Base-by-base conservation (phyloP, 2,888 invertebrate species). In the Mellilla xanthometata region DNA sequence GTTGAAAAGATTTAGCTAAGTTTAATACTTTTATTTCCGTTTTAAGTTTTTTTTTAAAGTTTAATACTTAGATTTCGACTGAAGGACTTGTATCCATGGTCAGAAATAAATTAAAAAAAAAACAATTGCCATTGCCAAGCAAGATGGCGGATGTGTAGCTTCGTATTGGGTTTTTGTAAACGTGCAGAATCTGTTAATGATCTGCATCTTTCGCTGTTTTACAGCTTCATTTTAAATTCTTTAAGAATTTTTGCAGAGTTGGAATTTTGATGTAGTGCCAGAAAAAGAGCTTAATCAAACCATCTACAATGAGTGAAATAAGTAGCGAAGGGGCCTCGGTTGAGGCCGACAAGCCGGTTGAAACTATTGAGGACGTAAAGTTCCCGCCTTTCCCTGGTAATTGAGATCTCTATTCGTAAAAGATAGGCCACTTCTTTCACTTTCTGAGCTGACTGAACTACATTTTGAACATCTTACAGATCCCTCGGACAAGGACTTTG, bases 301-400 rank as follows among this genome's bases (percentile, higher is more conserved):
- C 27, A 8, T 32, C 12, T 33, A 42, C 10, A 42, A 85, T 84
- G 85, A 83, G 76, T 61, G 83, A 82, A 65, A 72, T 62, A 60
- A 65, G 66, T 58, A 73, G 56, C 56, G 77, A 76, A 51, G 69
- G 65, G 51, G 67, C 68, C 61, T 64, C 70, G 34, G 51, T 59
- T 43, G 78, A 75, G 54, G 49, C 59, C 23, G 83, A 79, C 72
- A 82, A 81, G 84, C 87, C 86, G 87, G 86, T 72, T 71, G 55
- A 56, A 59, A 51, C 51, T 51, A 56, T 53, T 54, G 69, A 73
- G 51, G 69, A 68, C 56, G 68, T 77, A 50, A 65, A 74, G 61
- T 85, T 87, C 81, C 88, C 87, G 79, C 83, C 82, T 60, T 85
- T 84, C 68, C 80, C 85, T 54, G 86, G 87, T 86, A 64, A 53